Conservation (phyloP, 2,113 vertebrate genomes). For the Phalacrocorax carbo region DNA sequence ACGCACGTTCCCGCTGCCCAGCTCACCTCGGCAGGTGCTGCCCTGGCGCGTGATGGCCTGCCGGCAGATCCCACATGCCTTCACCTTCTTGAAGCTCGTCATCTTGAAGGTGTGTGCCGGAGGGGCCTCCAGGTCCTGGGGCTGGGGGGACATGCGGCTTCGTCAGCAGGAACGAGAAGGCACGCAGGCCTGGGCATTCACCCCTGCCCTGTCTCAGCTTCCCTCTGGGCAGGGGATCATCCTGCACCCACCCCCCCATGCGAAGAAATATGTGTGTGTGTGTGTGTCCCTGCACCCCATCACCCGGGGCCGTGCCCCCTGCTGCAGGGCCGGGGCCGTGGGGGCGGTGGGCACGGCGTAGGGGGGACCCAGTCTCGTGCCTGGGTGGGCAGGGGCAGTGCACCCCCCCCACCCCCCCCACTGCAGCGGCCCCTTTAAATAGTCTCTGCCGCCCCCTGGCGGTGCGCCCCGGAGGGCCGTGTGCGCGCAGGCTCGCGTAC, state of each 20-base stretch:
- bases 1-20: fast-evolving
- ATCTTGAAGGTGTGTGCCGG: constrained; percentile 89
- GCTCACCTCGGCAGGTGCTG: constrained; percentile 91
- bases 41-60: constrained; percentile 90
- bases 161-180: fast-evolving
- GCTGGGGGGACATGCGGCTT: constrained; percentile 66
- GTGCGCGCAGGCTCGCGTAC: background rate
- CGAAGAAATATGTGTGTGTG: background rate
- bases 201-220: background rate
- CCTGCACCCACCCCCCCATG: background rate
- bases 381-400: too few species aligned
- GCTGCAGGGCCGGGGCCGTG: background rate
- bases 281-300: background rate
- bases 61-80: constrained; percentile 89
- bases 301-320: background rate
- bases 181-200: background rate
- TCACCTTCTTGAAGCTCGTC: constrained; percentile 95
- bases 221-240: fast-evolving
- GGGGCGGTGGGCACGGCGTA: too few species aligned
- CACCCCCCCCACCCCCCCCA: too few species aligned
- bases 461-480: background rate
- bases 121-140: constrained; percentile 89
- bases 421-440: background rate
- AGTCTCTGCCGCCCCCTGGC: constrained; percentile 43
- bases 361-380: too few species aligned